Evolutionary conservation across 1,140 invertebrate genomes (phyloP).

Genomic region (Radopholus similis): DNA sequence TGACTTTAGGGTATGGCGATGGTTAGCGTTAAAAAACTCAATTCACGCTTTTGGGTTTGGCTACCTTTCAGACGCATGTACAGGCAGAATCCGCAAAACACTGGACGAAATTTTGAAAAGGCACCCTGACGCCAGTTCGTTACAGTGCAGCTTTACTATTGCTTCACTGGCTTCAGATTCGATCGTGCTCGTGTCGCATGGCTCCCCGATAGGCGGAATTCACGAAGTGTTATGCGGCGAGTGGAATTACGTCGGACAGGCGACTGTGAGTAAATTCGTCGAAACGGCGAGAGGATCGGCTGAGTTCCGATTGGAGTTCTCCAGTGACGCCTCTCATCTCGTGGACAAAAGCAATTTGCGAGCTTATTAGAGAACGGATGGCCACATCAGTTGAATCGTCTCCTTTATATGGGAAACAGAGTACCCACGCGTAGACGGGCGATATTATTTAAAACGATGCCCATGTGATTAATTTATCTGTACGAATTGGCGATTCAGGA

Average conservation of each 20-base stretch:
- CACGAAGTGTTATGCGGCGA: conserved; percentile 45
- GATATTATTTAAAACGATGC: too few relatives aligned
- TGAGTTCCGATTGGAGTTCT: conserved; percentile 37
- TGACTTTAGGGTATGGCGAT: conserved; percentile 42
- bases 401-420: too few relatives aligned
- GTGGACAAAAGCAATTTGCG: conserved; percentile 40
- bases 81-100: conserved; percentile 39
- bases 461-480: too few relatives aligned
- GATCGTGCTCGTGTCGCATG: conserved; percentile 48
- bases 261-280: conserved; percentile 51
- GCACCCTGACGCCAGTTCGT: conserved; percentile 4
- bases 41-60: too few relatives aligned
- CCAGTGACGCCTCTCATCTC: conserved; percentile 43
- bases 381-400: too few relatives aligned
- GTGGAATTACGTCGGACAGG: conserved; percentile 57
- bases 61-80: too few relatives aligned
- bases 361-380: conserved; percentile 44
- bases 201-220: conserved; percentile 54
- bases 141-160: neutral
- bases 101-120: conserved; percentile 36
- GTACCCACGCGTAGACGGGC: too few relatives aligned
- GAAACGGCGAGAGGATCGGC: conserved; percentile 23
- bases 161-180: conserved; percentile 19
- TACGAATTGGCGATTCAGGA: too few relatives aligned
- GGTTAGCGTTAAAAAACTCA: too few relatives aligned